Percentiles rank a stretch among this genome's conserved stretches.
These are phyloP conservation scores for Cheilosia vulpina DNA, from an alignment of 2,888 invertebrate genomes.

Conservation along the genomic window DNA sequence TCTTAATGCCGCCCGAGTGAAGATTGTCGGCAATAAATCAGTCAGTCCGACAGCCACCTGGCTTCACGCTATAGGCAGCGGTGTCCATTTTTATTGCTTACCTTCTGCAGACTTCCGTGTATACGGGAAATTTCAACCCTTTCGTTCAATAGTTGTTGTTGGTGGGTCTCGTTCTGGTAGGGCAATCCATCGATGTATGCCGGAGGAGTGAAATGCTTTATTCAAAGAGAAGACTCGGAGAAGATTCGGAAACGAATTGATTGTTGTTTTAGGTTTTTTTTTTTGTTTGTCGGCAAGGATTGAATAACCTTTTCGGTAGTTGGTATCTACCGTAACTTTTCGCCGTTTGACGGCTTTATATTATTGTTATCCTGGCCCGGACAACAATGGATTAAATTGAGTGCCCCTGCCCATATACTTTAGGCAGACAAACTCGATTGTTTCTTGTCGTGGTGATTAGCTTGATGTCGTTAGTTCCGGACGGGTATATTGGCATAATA, in stretches of 20 bases:
- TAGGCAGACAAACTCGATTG: slow-evolving; percentile 27
- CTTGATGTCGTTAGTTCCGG: slow-evolving; percentile 44
- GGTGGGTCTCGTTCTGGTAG: slow-evolving; percentile 23
- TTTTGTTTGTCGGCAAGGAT: slow-evolving; percentile 37
- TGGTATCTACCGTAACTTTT: slow-evolving; percentile 29
- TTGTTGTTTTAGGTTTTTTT: slow-evolving; percentile 48
- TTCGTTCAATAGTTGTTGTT: not conserved
- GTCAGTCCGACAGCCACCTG: slow-evolving; percentile 61
- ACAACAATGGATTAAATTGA: slow-evolving; percentile 41
- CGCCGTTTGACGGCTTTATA: slow-evolving; percentile 61
- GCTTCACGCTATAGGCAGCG: slow-evolving; percentile 37
- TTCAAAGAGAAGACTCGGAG: slow-evolving; percentile 53
- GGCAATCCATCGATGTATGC: slow-evolving; percentile 51
- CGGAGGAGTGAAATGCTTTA: slow-evolving; percentile 46
- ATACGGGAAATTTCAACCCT: not conserved
- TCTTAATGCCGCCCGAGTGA: slow-evolving; percentile 1
- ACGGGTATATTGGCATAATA: slow-evolving; percentile 33
- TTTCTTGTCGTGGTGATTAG: slow-evolving; percentile 50
- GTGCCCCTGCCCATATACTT: slow-evolving; percentile 44
- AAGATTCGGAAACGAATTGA: slow-evolving; percentile 57
- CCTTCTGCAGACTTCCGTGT: slow-evolving; percentile 49
- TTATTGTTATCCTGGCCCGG: slow-evolving; percentile 43
- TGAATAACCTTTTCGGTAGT: slow-evolving; percentile 56
- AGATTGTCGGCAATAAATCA: slow-evolving; percentile 67
- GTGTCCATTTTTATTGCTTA: slow-evolving; percentile 70